phyloP scores from a whole-genome alignment of 2,888 invertebrate species.

The Temnothorax rugatulus region DNA sequence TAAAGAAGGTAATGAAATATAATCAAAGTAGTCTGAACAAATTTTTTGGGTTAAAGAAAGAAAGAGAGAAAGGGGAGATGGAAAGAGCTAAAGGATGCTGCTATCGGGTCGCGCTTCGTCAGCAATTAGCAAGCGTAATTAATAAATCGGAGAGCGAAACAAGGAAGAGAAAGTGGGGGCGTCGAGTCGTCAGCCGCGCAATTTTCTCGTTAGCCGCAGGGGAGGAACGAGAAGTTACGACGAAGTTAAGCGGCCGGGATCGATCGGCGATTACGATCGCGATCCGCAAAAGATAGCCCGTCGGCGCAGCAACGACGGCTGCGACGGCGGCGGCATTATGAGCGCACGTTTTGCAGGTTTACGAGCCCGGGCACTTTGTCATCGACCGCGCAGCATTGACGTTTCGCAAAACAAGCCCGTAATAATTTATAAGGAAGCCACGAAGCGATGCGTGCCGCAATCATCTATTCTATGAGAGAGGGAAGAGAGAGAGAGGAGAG shows the following conservation, averaged over 20 bases:
- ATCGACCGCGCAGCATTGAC: slow-evolving; percentile 71
- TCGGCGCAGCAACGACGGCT: slow-evolving; percentile 16
- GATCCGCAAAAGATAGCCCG: slow-evolving; percentile 44
- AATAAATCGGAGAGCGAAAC: slow-evolving; percentile 39
- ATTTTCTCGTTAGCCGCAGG: slow-evolving; percentile 54
- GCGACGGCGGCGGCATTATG: slow-evolving; percentile 37
- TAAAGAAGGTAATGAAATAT: not conserved
- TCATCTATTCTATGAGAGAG: slow-evolving; percentile 72
- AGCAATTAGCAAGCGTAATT: slow-evolving; percentile 49
- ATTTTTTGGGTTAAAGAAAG: not conserved
- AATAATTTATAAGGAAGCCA: slow-evolving; percentile 76
- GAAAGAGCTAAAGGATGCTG: not conserved
- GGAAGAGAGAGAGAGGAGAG: slow-evolving; percentile 53
- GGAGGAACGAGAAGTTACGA: slow-evolving; percentile 36
- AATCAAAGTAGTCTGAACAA: not conserved
- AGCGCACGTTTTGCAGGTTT: slow-evolving; percentile 63
- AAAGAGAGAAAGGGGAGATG: not conserved
- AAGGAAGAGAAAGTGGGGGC: slow-evolving; percentile 25
- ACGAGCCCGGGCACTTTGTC: slow-evolving; percentile 73
- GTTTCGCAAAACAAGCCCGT: slow-evolving; percentile 74
- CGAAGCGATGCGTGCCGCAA: slow-evolving; percentile 61
- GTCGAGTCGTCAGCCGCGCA: slow-evolving; percentile 47
- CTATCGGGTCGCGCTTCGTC: slow-evolving; percentile 26
- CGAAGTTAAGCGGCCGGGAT: slow-evolving; percentile 59
- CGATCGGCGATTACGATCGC: slow-evolving; percentile 72